Conservation (phyloP, 2,113 vertebrate genomes). For the Coreoperca whiteheadi region DNA sequence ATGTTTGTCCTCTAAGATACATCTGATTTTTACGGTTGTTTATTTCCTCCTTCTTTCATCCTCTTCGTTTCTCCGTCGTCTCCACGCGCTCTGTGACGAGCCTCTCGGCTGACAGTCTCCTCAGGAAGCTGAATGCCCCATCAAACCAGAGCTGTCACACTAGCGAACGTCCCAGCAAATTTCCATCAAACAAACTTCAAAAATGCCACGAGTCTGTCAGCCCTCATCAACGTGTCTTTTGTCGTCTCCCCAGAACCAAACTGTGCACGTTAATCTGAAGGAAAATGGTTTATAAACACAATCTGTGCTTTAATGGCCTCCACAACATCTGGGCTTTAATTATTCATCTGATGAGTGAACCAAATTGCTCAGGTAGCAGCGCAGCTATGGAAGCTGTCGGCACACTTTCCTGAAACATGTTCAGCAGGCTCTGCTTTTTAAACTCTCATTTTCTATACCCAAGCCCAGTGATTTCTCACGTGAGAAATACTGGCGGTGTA, state of each 20-base stretch:
- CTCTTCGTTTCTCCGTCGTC: background rate
- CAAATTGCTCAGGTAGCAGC: slow-evolving; percentile 9
- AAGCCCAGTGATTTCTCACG: background rate
- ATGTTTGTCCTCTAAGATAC: background rate
- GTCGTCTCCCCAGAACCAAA: slow-evolving; percentile 14
- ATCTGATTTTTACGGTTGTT: background rate
- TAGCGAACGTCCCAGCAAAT: slow-evolving; percentile 9
- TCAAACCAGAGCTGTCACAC: slow-evolving; percentile 38
- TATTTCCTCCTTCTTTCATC: background rate
- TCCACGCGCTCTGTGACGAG: background rate
- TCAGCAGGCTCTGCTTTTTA: background rate
- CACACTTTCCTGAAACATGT: slow-evolving; percentile 3
- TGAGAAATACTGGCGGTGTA: background rate
- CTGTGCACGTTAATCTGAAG: background rate
- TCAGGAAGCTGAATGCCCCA: slow-evolving; percentile 12
- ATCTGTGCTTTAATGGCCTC: slow-evolving; percentile 24
- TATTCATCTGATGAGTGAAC: slow-evolving; percentile 38
- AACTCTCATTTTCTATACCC: background rate
- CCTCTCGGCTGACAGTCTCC: background rate
- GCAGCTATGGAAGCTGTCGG: slow-evolving; percentile 1
- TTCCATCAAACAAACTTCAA: slow-evolving; percentile 12
- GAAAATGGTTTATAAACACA: background rate
- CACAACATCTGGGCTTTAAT: slow-evolving; percentile 53
- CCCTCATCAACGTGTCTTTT: slow-evolving; percentile 1
- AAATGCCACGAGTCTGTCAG: slow-evolving; percentile 35